Percentiles rank a stretch among this genome's conserved stretches.
phyloP scores from a whole-genome alignment of 2,113 vertebrate species.

The Bos javanicus region DNA sequence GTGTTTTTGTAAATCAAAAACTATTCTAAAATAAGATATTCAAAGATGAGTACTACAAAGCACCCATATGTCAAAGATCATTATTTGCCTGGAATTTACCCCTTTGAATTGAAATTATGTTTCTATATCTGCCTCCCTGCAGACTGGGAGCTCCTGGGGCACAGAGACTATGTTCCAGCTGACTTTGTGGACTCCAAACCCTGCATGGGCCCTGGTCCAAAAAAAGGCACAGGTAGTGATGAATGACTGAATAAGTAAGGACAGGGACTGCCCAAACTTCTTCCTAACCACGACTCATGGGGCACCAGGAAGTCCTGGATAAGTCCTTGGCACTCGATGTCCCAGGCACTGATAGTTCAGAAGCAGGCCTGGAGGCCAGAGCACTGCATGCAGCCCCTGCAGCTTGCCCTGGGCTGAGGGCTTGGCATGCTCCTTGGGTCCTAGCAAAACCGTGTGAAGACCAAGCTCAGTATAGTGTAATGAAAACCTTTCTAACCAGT shows the following conservation, averaged over 20 bases:
- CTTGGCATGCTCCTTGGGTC: background rate
- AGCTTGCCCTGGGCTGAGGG: background rate
- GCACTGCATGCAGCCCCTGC: background rate
- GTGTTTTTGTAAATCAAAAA: background rate
- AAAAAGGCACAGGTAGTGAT: background rate
- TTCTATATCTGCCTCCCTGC: no score
- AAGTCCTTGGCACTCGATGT: background rate
- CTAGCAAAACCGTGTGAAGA: background rate
- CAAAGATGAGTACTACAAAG: background rate
- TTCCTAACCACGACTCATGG: background rate
- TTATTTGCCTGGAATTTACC: background rate
- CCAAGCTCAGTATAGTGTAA: background rate
- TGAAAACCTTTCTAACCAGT: background rate
- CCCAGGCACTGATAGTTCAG: background rate
- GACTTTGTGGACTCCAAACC: background rate
- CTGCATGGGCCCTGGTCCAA: background rate
- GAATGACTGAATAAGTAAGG: background rate
- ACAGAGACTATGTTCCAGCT: background rate
- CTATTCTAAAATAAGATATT: background rate
- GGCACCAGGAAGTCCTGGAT: background rate
- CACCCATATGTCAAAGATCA: background rate
- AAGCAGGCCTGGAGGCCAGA: background rate
- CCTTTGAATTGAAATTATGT: background rate
- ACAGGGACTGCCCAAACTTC: background rate
- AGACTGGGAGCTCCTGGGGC: background rate